Conservation (phyloP, 2,888 invertebrate genomes). For the Trilocha varians region DNA sequence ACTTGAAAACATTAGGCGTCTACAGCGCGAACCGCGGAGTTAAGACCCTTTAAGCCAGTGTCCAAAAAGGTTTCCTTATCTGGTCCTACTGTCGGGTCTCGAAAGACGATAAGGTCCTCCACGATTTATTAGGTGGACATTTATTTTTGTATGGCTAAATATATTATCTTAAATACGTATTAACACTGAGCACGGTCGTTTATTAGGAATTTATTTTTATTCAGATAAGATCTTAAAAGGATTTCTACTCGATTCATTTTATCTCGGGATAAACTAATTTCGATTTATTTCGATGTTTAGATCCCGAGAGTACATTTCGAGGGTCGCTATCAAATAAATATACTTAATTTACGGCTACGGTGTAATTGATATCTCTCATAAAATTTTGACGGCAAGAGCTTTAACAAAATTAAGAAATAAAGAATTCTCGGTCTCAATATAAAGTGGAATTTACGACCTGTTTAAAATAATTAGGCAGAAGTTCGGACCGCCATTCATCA, state of each 20-base stretch:
- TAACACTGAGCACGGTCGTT: slow-evolving; percentile 63
- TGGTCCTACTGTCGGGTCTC: slow-evolving; percentile 57
- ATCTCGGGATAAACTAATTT: slow-evolving; percentile 6
- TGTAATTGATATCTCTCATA: no score
- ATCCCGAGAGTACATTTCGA: slow-evolving; percentile 2
- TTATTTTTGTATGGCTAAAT: slow-evolving; percentile 65
- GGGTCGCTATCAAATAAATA: no score
- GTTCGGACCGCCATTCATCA: slow-evolving; percentile 48
- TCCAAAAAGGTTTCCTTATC: slow-evolving; percentile 48
- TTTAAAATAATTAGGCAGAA: slow-evolving; percentile 60
- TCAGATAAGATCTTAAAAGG: slow-evolving; percentile 23
- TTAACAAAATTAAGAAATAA: no score
- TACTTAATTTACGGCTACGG: no score
- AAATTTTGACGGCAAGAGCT: no score
- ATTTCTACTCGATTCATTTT: slow-evolving; percentile 5
- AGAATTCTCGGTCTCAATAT: not conserved
- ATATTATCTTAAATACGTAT: slow-evolving; percentile 72
- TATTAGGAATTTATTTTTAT: slow-evolving; percentile 22
- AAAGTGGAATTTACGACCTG: slow-evolving; percentile 31
- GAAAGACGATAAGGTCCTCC: slow-evolving; percentile 57
- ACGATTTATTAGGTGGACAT: slow-evolving; percentile 69
- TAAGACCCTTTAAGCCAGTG: slow-evolving; percentile 25
- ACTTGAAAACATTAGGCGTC: slow-evolving; percentile 18
- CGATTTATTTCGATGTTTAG: slow-evolving; percentile 2
- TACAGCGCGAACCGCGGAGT: slow-evolving; percentile 40